Conservation (phyloP, 2,888 invertebrate genomes). For the Hyalella azteca region DNA sequence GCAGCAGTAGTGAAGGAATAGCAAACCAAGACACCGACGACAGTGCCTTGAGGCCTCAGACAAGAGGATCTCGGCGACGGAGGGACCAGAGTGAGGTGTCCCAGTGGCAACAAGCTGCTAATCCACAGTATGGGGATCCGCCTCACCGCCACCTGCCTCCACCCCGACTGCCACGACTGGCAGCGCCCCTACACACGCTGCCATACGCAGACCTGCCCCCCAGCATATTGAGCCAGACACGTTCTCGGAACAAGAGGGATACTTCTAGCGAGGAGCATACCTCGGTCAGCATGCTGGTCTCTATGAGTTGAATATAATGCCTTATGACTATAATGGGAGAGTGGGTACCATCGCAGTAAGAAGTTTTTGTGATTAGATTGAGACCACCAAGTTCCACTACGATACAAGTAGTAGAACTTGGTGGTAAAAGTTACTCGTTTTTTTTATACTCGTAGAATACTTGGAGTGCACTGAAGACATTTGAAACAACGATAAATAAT, state of each 20-base stretch:
- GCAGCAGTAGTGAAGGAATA: background rate
- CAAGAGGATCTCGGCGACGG: background rate
- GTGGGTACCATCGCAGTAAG: too few species aligned
- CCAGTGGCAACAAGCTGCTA: background rate
- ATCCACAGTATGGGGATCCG: background rate
- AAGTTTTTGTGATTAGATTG: too few species aligned
- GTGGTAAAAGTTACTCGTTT: too few species aligned
- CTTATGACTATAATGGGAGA: too few species aligned
- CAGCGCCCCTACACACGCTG: slow-evolving; percentile 4
- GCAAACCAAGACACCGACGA: background rate
- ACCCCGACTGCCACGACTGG: background rate
- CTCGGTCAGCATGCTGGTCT: background rate
- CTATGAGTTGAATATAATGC: too few species aligned
- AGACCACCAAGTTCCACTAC: too few species aligned
- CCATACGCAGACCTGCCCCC: slow-evolving; percentile 7
- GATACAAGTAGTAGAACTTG: too few species aligned
- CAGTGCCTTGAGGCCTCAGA: background rate
- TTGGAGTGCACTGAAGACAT: too few species aligned
- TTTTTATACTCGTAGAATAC: too few species aligned
- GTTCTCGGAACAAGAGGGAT: background rate
- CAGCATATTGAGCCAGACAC: background rate
- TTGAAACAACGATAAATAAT: too few species aligned
- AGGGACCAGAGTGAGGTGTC: background rate
- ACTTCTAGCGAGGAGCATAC: background rate
- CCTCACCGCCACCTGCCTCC: slow-evolving; percentile 18